Base-by-base conservation (phyloP, 2,797 vertebrate species). In the Falco naumanni region DNA sequence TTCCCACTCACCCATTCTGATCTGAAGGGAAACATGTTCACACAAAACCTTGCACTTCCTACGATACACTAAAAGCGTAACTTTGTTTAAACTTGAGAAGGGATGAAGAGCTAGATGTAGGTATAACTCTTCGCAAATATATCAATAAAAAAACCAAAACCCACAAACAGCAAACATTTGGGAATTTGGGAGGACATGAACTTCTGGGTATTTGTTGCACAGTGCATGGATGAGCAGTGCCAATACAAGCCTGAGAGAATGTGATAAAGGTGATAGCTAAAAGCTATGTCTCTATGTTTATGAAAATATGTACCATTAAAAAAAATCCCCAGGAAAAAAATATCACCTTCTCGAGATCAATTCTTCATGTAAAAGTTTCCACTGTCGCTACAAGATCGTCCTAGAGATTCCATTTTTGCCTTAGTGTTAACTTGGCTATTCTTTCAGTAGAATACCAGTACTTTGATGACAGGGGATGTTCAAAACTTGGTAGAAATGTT, bases 151-250 rank as follows among this genome's bases (percentile, higher is more conserved):
- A 4, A 51, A 13, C 14, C 41, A 81, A 51, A 16, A 16, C 41
- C 10, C 37, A 39, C 4, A 22, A 57, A 28, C 13, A 75, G 20
- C 12, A 71, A 77, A 56, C 2, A 15, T 56, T 31, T 7, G 2
- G 25, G 12, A 84, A 56, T 63, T 81, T 34, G 57, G 37, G 15
- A 82, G 13, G 22, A 28, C 5, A 18, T 11, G 15, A 64, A 56
- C 39, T 33, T 13, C 8, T 69, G 37, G 11, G 17, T 71, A 66
- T 60, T 47, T 11, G 11, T 69, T 78, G 28, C 21, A 86, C 39
- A 56, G 0, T 1, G 1, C 37, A 12, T 45, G 21, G 16, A 16
- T 34, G 3, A 54, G 5, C 10, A 43, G 12, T 22, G 29, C 50
- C 34, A 31, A 45, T 24, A 39, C 64, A 80, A 88, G 21, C 16